Conservation (phyloP, 2,113 vertebrate genomes). For the Dissostichus mawsoni region DNA sequence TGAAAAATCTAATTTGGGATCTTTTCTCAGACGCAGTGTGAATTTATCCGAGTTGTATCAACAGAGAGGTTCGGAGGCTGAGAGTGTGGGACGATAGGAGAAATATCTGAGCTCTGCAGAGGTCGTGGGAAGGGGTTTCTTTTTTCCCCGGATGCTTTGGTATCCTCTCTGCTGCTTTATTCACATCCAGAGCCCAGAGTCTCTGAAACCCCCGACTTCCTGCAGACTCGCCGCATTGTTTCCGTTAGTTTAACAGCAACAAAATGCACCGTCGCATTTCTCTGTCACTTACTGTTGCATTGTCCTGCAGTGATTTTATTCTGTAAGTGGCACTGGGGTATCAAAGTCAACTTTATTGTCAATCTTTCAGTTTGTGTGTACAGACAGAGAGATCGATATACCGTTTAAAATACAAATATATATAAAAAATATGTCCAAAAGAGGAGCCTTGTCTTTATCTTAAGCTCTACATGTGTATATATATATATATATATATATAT, state of each 20-base stretch:
- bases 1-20: background rate
- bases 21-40: background rate
- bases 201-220: slow-evolving; percentile 51
- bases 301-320: slow-evolving; percentile 34
- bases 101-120: slow-evolving; percentile 13
- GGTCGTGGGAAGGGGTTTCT: slow-evolving; percentile 68
- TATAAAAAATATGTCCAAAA: no score
- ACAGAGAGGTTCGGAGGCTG: slow-evolving; percentile 26
- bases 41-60: slow-evolving; percentile 12
- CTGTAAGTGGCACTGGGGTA: background rate
- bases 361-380: no score
- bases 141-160: background rate
- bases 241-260: slow-evolving; percentile 48
- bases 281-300: background rate
- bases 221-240: slow-evolving; percentile 57
- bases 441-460: no score
- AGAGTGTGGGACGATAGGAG: slow-evolving; percentile 26
- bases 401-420: no score
- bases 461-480: no score
- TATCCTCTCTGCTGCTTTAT: slow-evolving; percentile 23
- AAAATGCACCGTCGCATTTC: slow-evolving; percentile 8
- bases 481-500: no score
- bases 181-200: slow-evolving; percentile 5
- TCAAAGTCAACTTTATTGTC: no score
- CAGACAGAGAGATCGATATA: no score